phyloP scores from a whole-genome alignment of 2,113 vertebrate genomes.

The Elanus axillaris region DNA sequence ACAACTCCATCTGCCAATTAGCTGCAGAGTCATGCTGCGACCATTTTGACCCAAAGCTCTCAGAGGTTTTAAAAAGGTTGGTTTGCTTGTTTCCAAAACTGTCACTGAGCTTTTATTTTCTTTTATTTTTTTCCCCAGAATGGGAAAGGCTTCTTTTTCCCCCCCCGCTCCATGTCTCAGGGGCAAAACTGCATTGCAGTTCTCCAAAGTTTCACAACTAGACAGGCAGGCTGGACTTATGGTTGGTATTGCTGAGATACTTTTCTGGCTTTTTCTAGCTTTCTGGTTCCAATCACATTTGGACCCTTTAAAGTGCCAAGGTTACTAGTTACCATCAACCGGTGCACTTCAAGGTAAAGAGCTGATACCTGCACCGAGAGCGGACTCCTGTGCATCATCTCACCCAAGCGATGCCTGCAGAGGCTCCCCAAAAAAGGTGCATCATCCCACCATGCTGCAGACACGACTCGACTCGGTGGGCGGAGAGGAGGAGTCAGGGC shows the following conservation, averaged over 20 bases:
- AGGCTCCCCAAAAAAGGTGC: not conserved
- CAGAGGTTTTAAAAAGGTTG: not conserved
- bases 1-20: constrained; percentile 41
- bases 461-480: accelerated
- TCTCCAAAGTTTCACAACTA: no score
- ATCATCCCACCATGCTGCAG: not conserved
- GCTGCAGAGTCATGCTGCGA: constrained; percentile 11
- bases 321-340: not conserved
- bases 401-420: not conserved
- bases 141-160: not conserved
- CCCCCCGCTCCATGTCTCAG: not conserved
- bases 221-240: not conserved
- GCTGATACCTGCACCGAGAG: no score
- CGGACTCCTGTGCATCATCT: not conserved
- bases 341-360: not conserved
- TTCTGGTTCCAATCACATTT: not conserved
- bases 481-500: accelerated
- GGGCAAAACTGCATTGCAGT: not conserved
- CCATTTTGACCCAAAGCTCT: constrained; percentile 1
- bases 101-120: not conserved
- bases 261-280: not conserved
- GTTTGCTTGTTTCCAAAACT: not conserved
- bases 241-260: no score
- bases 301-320: not conserved
- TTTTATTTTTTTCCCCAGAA: not conserved